Conservation (phyloP, 2,888 invertebrate species). For the Nemurella pictetii region DNA sequence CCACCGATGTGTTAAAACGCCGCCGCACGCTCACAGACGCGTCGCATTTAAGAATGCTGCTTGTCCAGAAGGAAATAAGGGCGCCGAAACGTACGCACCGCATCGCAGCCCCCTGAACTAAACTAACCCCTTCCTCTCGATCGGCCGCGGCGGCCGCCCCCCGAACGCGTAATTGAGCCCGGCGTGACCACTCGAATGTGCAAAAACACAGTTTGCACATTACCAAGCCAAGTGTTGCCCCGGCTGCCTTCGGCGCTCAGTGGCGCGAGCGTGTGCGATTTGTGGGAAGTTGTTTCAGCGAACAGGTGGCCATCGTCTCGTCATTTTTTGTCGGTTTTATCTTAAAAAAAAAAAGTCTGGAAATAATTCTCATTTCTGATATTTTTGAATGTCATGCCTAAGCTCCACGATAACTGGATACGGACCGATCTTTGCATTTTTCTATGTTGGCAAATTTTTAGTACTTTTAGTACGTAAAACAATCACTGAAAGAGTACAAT, state of each 20-base stretch:
- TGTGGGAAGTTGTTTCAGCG: background rate
- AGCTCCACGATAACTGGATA: too few species aligned
- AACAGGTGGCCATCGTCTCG: background rate
- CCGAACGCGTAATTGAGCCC: slow-evolving; percentile 1
- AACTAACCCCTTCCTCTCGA: background rate
- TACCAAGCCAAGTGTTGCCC: background rate
- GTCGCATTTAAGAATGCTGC: background rate
- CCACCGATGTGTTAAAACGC: background rate
- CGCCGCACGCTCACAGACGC: background rate
- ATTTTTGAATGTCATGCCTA: too few species aligned
- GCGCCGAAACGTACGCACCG: background rate
- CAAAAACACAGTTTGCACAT: slow-evolving; percentile 23
- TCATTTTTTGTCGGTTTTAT: too few species aligned
- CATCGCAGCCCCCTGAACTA: background rate
- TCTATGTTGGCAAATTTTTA: too few species aligned
- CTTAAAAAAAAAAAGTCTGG: too few species aligned
- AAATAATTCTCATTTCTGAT: too few species aligned
- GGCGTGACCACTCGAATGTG: background rate
- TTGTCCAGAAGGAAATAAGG: background rate
- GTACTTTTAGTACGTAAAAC: too few species aligned
- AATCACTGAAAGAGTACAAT: too few species aligned
- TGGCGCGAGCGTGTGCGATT: background rate
- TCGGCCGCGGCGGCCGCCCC: background rate
- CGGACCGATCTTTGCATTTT: too few species aligned
- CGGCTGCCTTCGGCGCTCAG: background rate